Evolutionary conservation across 1,140 invertebrate genomes (phyloP), one percentile per base, ranked within the genome.

Genomic region (Philotrypesis tridentata): DNA sequence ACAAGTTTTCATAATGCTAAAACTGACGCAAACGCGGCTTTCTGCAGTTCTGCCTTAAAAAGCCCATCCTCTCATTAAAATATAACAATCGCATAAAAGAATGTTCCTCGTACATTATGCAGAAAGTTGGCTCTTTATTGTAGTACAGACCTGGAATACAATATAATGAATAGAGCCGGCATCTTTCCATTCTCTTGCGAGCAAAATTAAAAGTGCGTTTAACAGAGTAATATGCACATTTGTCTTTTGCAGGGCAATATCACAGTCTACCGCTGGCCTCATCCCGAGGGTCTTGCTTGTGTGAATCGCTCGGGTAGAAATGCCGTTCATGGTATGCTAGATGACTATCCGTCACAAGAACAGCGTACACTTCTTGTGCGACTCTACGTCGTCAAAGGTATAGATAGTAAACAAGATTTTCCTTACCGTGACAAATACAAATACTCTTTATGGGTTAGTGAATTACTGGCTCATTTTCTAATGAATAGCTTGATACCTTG

Each of bases 311-410:
- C 83, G 63, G 91, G 91, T 17, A 86, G 83, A 84, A 86, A 86
- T 83, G 87, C 80, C 0, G 86, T 90, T 88, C 85, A 90, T 87
- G 95, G 95, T 75, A 86, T 94, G 83, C 93, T 94, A 86, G 89
- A 93, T 87, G 92, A 95, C 87, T 93, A 95, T 90, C 94, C 95
- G 8, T 91, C 91, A 84, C 95, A 96, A 89, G 93, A 94, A 80
- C 91, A 95, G 7, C 86, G 95, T n/a, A 94, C 94, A 82, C 93
- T 96, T 63, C 87, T 96, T 4, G 94, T 97, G 5, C 92, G 97
- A 74, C 93, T 97, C 0, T 98, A 98, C 90, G 90, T 97, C 25
- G 92, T 98, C 29, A 94, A 94, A 92, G 94, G 94, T 82, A 92
- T 91, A n/a, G 2, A 7, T 17, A 5, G n/a, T n/a, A n/a, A n/a